These are phyloP conservation scores for Sminthurinus aureus DNA, from an alignment of 2,888 invertebrate genomes.

Conservation along the genomic window DNA sequence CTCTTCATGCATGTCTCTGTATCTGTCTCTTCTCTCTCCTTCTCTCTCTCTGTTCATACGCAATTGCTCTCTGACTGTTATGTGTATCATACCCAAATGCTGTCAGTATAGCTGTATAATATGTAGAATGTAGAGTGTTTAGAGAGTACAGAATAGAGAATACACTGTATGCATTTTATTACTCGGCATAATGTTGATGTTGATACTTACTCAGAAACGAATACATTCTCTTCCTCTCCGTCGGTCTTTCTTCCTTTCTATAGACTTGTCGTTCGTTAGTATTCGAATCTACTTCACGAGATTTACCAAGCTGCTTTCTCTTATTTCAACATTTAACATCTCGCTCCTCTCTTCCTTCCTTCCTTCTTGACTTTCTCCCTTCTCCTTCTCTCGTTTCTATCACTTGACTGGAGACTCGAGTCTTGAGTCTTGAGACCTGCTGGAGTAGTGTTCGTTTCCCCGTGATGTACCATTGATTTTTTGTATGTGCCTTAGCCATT, in stretches of 20 bases:
- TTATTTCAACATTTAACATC: not conserved
- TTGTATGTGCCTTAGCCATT: slow-evolving; percentile 21
- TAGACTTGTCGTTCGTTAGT: not conserved
- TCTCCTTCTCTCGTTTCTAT: not conserved
- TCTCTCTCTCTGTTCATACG: not conserved
- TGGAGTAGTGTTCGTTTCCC: too few relatives aligned
- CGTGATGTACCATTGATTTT: slow-evolving; percentile 23
- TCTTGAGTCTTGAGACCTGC: slow-evolving; percentile 24
- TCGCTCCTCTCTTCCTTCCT: not conserved
- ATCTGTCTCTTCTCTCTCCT: not conserved
- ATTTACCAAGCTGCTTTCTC: not conserved
- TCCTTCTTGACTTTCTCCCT: not conserved
- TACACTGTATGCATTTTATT: not conserved
- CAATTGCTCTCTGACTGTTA: slow-evolving; percentile 13
- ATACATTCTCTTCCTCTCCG: too few relatives aligned
- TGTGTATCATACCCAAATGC: not conserved
- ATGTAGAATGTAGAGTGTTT: not conserved
- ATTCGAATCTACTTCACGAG: not conserved
- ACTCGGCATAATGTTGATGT: not conserved
- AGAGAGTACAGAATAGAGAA: too few relatives aligned
- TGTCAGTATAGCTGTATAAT: not conserved
- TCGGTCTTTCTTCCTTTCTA: not conserved
- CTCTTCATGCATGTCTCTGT: slow-evolving; percentile 2
- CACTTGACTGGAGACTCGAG: too few relatives aligned
- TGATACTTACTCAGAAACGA: too few relatives aligned